Conservation (phyloP, 2,888 invertebrate genomes). For the Neocrepidodera transversa region DNA sequence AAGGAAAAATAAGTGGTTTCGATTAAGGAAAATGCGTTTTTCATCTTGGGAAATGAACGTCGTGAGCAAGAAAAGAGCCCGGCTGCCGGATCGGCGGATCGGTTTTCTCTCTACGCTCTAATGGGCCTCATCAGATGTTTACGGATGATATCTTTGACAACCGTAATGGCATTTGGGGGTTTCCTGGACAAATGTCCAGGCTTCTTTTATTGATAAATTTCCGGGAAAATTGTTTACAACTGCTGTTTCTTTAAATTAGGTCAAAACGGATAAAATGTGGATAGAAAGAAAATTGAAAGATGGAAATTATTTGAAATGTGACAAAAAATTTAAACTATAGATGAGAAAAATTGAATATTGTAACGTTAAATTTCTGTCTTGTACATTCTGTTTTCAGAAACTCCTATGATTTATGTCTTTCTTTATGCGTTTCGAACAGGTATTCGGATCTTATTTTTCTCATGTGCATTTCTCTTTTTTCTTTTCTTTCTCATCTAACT, state of each 20-base stretch:
- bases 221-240: not conserved
- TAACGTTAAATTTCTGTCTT: no score
- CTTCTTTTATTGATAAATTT: conserved; percentile 21
- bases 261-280: no score
- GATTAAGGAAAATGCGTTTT: conserved; percentile 31
- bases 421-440: no score
- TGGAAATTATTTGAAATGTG: no score
- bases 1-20: conserved; percentile 31
- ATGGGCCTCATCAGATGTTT: conserved; percentile 31
- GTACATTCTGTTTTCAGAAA: no score
- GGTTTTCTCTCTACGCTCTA: conserved; percentile 22
- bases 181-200: conserved; percentile 13
- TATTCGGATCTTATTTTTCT: no score
- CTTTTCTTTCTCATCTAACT: no score
- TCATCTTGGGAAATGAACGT: conserved; percentile 31
- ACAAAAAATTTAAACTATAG: no score
- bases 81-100: conserved; percentile 19
- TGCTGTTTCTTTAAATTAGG: not conserved
- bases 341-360: no score
- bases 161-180: conserved; percentile 18
- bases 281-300: no score
- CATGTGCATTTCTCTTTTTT: no score
- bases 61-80: conserved; percentile 26
- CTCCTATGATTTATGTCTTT: no score
- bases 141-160: conserved; percentile 29